A percentile compares a stretch with the other conserved stretches of the same genome.
Evolutionary conservation across 2,113 vertebrate genomes (phyloP).

Genomic region (Ptychochromis oligacanthus): DNA sequence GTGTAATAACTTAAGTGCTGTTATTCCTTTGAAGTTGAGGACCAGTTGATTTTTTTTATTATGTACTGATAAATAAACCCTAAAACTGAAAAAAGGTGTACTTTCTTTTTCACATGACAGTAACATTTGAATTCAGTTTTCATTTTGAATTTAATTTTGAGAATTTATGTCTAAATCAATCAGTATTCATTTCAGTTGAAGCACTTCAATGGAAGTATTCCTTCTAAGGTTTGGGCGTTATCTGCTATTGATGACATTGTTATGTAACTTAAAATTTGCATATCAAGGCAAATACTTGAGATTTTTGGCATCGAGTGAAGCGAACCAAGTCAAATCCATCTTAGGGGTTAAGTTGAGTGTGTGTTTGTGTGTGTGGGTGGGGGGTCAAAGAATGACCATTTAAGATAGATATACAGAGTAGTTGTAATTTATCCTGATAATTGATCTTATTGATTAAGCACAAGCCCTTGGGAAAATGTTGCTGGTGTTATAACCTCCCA

Average conservation of each 20-base stretch:
- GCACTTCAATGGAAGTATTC: background rate
- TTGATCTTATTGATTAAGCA: background rate
- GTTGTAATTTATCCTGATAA: background rate
- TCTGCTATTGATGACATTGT: conserved; percentile 35
- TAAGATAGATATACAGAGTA: background rate
- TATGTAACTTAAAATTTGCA: conserved; percentile 67
- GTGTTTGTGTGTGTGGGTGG: background rate
- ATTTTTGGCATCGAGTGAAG: conserved; percentile 54
- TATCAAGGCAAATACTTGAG: conserved; percentile 61
- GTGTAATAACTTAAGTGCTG: too few species aligned
- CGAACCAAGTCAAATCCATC: conserved; percentile 60
- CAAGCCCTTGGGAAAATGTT: background rate
- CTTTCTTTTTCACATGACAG: background rate
- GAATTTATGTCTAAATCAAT: too few species aligned
- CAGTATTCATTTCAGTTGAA: background rate
- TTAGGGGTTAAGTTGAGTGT: conserved; percentile 59
- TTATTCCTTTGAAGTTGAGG: too few species aligned
- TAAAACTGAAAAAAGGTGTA: too few species aligned
- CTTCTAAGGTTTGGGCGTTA: background rate
- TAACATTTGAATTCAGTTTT: background rate
- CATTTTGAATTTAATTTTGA: background rate
- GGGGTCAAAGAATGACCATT: background rate
- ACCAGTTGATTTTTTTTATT: too few species aligned
- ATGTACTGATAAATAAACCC: too few species aligned
- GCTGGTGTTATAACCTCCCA: background rate